Conservation (phyloP, 2,113 vertebrate species). For the Rhea americana region DNA sequence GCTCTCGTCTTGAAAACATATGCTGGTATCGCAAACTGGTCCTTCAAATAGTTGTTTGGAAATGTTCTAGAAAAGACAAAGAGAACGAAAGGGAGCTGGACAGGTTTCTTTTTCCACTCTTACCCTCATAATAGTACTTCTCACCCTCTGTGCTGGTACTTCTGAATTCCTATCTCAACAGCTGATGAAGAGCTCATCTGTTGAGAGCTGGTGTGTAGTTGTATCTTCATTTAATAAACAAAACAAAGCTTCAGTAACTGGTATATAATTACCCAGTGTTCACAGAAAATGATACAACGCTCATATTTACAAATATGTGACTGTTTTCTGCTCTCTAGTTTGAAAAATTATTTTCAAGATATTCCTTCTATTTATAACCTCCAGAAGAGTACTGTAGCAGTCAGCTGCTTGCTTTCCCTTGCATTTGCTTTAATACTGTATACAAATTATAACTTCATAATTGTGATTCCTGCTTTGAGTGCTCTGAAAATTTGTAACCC, state of each 20-base stretch:
- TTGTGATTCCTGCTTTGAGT: constrained; percentile 28
- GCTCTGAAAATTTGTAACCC: constrained; percentile 20
- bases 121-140: neutral
- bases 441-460: neutral
- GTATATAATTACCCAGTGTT: neutral
- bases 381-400: neutral
- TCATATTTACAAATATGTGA: constrained; percentile 2
- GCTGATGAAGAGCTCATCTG: neutral
- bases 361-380: constrained; percentile 21
- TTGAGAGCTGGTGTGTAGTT: neutral
- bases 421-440: neutral
- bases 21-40: neutral
- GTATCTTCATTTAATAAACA: neutral
- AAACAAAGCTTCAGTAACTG: neutral
- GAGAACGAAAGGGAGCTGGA: neutral
- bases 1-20: neutral
- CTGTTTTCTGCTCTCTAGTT: constrained; percentile 13
- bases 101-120: neutral
- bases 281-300: neutral
- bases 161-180: neutral
- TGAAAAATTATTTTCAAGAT: constrained; percentile 30
- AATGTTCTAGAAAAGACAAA: neutral
- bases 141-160: neutral
- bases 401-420: constrained; percentile 26
- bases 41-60: neutral